phyloP scores from a whole-genome alignment of 2,888 invertebrate species.

The Argyresthia albistria region DNA sequence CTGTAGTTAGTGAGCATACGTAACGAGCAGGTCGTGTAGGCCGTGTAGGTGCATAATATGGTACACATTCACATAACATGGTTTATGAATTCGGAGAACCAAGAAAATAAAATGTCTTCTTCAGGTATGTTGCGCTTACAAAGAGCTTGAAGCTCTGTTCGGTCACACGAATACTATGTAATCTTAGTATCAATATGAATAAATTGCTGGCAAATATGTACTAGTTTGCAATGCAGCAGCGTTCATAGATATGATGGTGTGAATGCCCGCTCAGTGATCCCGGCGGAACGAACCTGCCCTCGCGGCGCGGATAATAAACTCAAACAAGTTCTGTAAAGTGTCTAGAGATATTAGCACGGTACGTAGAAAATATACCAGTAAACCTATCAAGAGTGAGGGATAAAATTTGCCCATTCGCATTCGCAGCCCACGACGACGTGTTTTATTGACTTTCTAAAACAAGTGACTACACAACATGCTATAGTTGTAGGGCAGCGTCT shows the following conservation, averaged over 20 bases:
- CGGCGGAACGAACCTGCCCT: slow-evolving; percentile 3
- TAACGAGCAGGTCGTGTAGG: too few relatives aligned
- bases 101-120: too few relatives aligned
- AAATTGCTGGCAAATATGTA: too few relatives aligned
- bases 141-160: too few relatives aligned
- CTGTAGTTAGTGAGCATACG: too few relatives aligned
- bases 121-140: too few relatives aligned
- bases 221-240: background rate
- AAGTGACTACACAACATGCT: too few relatives aligned
- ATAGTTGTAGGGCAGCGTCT: background rate
- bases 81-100: too few relatives aligned
- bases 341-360: background rate
- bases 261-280: background rate
- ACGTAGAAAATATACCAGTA: background rate
- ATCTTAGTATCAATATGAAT: too few relatives aligned
- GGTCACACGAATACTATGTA: too few relatives aligned
- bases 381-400: background rate
- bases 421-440: background rate
- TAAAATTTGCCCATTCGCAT: background rate
- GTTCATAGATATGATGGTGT: background rate
- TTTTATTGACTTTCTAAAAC: slow-evolving; percentile 1
- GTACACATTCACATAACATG: too few relatives aligned
- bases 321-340: slow-evolving; percentile 1
- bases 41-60: too few relatives aligned
- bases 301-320: background rate